A percentile compares a stretch with the other conserved stretches of the same genome.
Evolutionary conservation across 1,140 invertebrate species (phyloP).

Genomic region (Hycleus phaleratus): DNA sequence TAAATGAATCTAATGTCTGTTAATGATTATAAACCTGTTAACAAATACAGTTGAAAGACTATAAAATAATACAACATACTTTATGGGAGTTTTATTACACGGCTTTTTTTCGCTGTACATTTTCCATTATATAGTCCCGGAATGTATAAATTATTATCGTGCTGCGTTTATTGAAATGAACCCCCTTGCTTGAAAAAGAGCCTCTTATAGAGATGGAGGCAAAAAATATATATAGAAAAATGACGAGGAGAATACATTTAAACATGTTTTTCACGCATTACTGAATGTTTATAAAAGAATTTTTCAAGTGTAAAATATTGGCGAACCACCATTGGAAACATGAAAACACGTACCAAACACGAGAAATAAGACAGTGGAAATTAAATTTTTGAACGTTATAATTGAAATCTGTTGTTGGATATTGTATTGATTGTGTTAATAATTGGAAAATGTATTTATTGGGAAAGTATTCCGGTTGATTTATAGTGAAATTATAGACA

Average conservation of each 20-base stretch:
- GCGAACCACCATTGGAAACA: too few species aligned
- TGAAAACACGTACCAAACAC: too few species aligned
- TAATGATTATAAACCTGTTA: slow-evolving; percentile 14
- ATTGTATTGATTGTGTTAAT: too few species aligned
- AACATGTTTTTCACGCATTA: slow-evolving; percentile 22
- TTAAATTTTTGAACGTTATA: too few species aligned
- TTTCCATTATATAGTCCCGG: background rate
- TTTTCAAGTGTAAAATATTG: slow-evolving; percentile 19
- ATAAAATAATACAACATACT: slow-evolving; percentile 10
- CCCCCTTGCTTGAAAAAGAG: background rate
- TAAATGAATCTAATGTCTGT: background rate
- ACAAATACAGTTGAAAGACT: slow-evolving; percentile 5
- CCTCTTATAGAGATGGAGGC: background rate
- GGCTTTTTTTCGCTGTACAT: background rate
- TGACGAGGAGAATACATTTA: slow-evolving; percentile 23
- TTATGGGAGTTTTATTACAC: slow-evolving; percentile 11
- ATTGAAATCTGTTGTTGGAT: too few species aligned
- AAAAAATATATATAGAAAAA: background rate
- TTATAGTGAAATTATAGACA: too few species aligned
- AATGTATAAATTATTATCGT: slow-evolving; percentile 8
- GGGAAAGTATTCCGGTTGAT: too few species aligned
- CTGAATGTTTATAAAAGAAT: slow-evolving; percentile 19
- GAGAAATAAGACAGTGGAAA: too few species aligned
- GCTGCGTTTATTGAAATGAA: slow-evolving; percentile 12
- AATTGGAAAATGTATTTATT: too few species aligned